Conservation (phyloP, 2,888 invertebrate species). For the Oscheius onirici region DNA sequence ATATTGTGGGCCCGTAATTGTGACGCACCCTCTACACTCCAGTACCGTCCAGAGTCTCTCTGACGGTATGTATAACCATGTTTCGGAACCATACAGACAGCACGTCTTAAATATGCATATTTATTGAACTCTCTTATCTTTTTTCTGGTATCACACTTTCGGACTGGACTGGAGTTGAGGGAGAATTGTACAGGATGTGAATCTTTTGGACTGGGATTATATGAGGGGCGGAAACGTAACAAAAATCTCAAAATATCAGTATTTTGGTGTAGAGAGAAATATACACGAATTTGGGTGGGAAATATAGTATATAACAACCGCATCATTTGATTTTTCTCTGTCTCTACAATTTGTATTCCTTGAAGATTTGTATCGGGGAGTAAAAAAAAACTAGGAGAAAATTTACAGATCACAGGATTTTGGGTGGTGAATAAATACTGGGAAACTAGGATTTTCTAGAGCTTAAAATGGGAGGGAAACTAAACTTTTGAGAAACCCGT, state of each 20-base stretch:
- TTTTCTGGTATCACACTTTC: slow-evolving; percentile 21
- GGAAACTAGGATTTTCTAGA: background rate
- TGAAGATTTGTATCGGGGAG: too few relatives aligned
- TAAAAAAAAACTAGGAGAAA: background rate
- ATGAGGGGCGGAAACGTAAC: too few relatives aligned
- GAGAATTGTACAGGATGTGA: too few relatives aligned
- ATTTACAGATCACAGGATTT: slow-evolving; percentile 11
- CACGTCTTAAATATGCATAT: slow-evolving; percentile 7
- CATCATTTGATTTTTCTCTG: slow-evolving; percentile 3
- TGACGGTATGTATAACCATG: too few relatives aligned
- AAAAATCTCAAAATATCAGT: too few relatives aligned
- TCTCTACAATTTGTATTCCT: too few relatives aligned
- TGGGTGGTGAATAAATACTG: background rate
- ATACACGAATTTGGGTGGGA: background rate
- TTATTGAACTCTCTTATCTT: slow-evolving; percentile 20
- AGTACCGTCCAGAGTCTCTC: too few relatives aligned
- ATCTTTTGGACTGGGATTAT: too few relatives aligned
- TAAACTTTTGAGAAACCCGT: slow-evolving; percentile 5
- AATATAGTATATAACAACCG: slow-evolving; percentile 9
- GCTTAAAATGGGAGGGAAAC: background rate
- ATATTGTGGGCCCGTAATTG: too few relatives aligned
- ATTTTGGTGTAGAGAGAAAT: background rate
- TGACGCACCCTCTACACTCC: too few relatives aligned
- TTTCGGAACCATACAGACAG: too few relatives aligned
- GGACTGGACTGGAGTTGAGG: background rate